Evolutionary conservation across 2,888 invertebrate species (phyloP).

Genomic region (Netelia melanura): DNA sequence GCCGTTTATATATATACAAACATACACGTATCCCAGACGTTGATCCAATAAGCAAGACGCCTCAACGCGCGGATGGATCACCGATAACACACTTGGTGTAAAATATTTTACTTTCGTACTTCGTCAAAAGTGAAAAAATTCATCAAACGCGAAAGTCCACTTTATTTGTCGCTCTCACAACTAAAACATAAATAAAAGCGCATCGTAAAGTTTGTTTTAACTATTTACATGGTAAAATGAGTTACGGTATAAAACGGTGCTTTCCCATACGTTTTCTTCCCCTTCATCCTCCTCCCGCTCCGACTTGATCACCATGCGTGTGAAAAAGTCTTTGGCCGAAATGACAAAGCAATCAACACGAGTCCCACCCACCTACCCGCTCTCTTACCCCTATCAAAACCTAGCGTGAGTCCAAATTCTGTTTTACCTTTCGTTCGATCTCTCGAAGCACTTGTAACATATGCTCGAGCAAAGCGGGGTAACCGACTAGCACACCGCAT

Average conservation of each 20-base stretch:
- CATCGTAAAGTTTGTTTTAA: conserved; percentile 38
- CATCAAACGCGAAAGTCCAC: conserved; percentile 28
- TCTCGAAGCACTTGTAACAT: conserved; percentile 75
- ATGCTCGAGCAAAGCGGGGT: conserved; percentile 74
- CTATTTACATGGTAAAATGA: not conserved
- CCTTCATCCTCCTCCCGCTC: not conserved
- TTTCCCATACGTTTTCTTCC: not conserved
- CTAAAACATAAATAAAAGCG: conserved; percentile 55
- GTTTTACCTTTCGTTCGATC: conserved; percentile 72
- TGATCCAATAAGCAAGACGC: conserved; percentile 31
- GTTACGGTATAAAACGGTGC: not conserved
- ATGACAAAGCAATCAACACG: not conserved
- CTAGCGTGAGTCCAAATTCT: conserved; percentile 37
- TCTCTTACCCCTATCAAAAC: not conserved
- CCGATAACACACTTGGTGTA: not conserved
- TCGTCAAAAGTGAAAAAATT: not conserved
- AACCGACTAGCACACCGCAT: conserved; percentile 73
- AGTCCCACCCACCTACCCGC: not conserved
- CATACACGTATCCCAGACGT: not conserved
- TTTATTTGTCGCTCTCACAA: conserved; percentile 42
- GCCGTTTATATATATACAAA: not conserved
- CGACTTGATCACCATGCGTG: not conserved
- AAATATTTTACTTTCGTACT: not conserved
- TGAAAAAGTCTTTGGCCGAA: conserved; percentile 22
- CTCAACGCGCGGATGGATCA: not conserved